Evolutionary conservation across 1,140 invertebrate genomes (phyloP), one percentile per base, ranked within the genome.

Genomic region (Drusus annulatus): DNA sequence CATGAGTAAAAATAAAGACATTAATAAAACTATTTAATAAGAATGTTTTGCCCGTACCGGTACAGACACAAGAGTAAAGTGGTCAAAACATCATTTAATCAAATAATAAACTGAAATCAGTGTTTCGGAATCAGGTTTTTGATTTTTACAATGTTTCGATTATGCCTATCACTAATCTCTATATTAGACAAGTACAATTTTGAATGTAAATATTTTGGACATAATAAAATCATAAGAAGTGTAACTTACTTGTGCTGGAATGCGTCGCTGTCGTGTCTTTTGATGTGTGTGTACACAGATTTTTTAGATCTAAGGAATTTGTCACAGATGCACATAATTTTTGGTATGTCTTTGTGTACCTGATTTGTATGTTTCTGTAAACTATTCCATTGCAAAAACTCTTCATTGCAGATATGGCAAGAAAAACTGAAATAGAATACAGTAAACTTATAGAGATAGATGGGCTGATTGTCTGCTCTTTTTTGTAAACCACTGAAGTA

Each of bases 361-460:
- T 28, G 8, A 21, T 65, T 21, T 13, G 62, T 65, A 28, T 65
- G 62, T n/a, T 65, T 65, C n/a, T n/a, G 21, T 16, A 65, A 28
- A 25, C 16, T 28, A 17, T 28, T 25, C 62, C 62, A 65, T 65
- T 65, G 23, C 21, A 65, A 65, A 65, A 65, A 65, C 10, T 65
- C 62, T 65, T 65, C 62, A 28, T 13, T 13, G 28, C 62, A 65
- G 15, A 65, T n/a, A 25, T 65, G 62, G 28, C 62, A 65, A 65
- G 16, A 16, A 36, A 65, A 65, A 28, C 62, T 65, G 62, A 31
- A 65, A 65, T 2, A 28, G n/a, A 65, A 65, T 10, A 13, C 7
- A 45, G 10, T 45, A 10, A 45, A 45, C 10, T 45, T 10, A 13
- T 45, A 10, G 13, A n/a, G n/a, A n/a, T n/a, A n/a, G n/a, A n/a